These are phyloP conservation scores for Eulemur rubriventer DNA, from an alignment of 2,797 vertebrate species.

Conservation along the genomic window DNA sequence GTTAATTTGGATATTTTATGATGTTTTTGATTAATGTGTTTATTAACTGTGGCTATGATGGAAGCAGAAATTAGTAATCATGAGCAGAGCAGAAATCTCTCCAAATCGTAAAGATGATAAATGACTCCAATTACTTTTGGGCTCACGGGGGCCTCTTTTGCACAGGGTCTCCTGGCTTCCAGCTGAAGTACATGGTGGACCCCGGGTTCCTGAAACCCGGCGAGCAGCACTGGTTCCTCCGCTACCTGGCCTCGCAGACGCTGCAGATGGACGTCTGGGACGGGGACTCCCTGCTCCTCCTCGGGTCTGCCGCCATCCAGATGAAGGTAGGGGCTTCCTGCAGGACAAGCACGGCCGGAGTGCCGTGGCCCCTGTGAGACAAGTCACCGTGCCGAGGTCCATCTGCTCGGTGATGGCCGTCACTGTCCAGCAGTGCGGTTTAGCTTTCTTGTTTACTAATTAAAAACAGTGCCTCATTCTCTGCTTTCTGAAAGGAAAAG, in stretches of 20 bases:
- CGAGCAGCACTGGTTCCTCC: constrained; percentile 92
- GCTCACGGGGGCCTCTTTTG: neutral
- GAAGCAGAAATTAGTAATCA: constrained; percentile 27
- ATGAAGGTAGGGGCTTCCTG: constrained; percentile 89
- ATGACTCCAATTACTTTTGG: neutral
- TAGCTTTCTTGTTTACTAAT: neutral
- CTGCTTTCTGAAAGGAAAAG: neutral
- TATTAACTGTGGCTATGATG: neutral
- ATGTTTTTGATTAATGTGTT: neutral
- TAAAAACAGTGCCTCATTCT: too few relatives aligned
- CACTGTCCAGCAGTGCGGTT: neutral
- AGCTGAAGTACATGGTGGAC: constrained; percentile 92
- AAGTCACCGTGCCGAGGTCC: too few relatives aligned
- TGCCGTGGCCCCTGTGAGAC: fast-evolving
- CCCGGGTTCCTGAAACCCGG: constrained; percentile 88
- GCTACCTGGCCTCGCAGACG: constrained; percentile 91
- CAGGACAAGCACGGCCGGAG: fast-evolving
- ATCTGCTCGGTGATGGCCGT: fast-evolving
- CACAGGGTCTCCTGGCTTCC: constrained; percentile 90
- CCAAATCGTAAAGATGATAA: neutral
- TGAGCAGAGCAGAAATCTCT: neutral
- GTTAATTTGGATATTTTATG: neutral
- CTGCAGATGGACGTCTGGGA: constrained; percentile 97
- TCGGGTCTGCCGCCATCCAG: constrained; percentile 92
- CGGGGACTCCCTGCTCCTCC: constrained; percentile 93